Base-by-base conservation (phyloP, 2,113 vertebrate species). In the Hemiprocne comata region DNA sequence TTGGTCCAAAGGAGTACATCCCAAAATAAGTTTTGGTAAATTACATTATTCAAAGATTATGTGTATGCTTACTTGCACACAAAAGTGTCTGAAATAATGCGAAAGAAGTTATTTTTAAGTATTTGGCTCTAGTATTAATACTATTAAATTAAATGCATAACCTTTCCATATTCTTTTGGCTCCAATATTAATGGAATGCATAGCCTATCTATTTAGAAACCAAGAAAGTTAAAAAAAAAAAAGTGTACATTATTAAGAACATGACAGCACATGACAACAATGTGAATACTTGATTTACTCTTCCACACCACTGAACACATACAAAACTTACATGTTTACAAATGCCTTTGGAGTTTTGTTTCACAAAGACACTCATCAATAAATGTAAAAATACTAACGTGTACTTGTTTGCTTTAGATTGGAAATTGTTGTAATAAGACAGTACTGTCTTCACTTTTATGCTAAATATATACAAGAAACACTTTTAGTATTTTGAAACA, bases 251-350 rank as follows among this genome's bases (percentile, higher is more conserved):
- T 51, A 14, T 23, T 25, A 87, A 82, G 25, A 83, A 51, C 0
- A 2, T 5, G n/a, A n/a, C n/a, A 12, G 5, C 2, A 34, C 7
- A 36, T 34, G 33, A 67, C 6, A 70, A 55, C 1, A 40, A 4
- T 57, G 9, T 38, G 18, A 70, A 50, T 74, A 73, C 36, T 85
- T 60, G 4, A 51, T 54, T 6, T 54, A 24, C 7, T 84, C 9
- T 87, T 84, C 73, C 51, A 73, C 7, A 29, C 61, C 13, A 29
- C 15, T 11, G 4, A 78, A 28, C 4, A 42, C 4, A 31, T 40
- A 50, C 0, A 11, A n/a, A 88, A 40, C 24, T 80, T n/a, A 19
- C 1, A 38, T 29, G 6, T 33, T 93, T 76, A 25, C 4, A 62
- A 54, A 89, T 71, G 4, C 3, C 8, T 62, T 50, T 58, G 17